Evolutionary conservation across 2,888 invertebrate species (phyloP).

Genomic region (Orthonychiurus folsomi): DNA sequence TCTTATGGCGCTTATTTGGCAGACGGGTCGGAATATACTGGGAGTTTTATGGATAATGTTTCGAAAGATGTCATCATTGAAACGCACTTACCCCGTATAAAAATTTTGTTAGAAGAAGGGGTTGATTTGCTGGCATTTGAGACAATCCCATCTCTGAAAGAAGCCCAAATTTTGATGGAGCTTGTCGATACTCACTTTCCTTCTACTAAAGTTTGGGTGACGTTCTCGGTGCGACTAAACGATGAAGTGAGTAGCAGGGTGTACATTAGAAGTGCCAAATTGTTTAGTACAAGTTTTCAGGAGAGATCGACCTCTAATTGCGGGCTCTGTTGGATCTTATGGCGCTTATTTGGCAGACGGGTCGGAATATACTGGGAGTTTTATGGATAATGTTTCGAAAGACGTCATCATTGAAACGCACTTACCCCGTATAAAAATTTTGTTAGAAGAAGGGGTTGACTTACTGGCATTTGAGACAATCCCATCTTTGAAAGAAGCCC

Average conservation of each 20-base stretch:
- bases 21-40: conserved; percentile 90
- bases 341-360: conserved; percentile 83
- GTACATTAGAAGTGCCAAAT: background rate
- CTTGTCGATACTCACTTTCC: conserved; percentile 67
- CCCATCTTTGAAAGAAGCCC: conserved; percentile 74
- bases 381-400: conserved; percentile 57
- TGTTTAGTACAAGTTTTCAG: too few species aligned
- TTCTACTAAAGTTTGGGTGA: conserved; percentile 67
- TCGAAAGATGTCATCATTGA: conserved; percentile 59
- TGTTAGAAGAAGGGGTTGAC: conserved; percentile 73
- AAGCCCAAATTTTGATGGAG: conserved; percentile 73
- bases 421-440: conserved; percentile 64
- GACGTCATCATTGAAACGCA: conserved; percentile 75
- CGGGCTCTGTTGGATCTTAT: conserved; percentile 86
- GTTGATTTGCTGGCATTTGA: conserved; percentile 81
- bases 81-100: conserved; percentile 77
- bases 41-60: conserved; percentile 63
- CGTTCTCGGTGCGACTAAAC: conserved; percentile 74
- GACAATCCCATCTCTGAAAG: conserved; percentile 76
- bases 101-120: conserved; percentile 67
- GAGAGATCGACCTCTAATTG: conserved; percentile 68
- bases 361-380: conserved; percentile 85
- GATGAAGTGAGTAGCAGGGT: too few species aligned
- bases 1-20: conserved; percentile 84
- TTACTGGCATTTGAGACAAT: conserved; percentile 84